Base-by-base conservation (phyloP, 2,888 invertebrate genomes). In the Latheticus oryzae region DNA sequence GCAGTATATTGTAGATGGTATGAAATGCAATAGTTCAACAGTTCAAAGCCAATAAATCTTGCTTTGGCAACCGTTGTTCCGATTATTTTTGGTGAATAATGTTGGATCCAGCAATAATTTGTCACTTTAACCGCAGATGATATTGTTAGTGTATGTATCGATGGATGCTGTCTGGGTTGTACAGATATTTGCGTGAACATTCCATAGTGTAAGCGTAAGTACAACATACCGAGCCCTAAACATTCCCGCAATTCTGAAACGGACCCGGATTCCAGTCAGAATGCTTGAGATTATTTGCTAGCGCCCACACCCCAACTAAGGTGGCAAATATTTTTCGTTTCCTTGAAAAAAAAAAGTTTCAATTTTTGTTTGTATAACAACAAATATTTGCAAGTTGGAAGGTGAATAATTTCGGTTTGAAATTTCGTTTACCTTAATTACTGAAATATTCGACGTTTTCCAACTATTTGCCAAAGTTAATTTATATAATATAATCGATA, bases 401-500 rank as follows among this genome's bases (percentile, higher is more conserved):
- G 12, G n/a, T 30, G 3, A 19, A 19, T 5, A 19, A 19, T 5
- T 19, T 5, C 3, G 21, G 4, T 19, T 5, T 19, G 21, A 5
- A 5, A 19, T 5, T 19, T 19, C 3, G 5, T 37, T 16, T 35
- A 35, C 50, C 51, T 45, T 56, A 57, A 64, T 61, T 58, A 58
- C 35, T 55, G 30, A 32, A 52, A 59, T 60, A 61, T 58, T 51
- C 57, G 28, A 57, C 35, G 48, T 54, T 58, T 62, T 17, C 53
- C 24, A 61, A 56, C 61, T 62, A 66, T 64, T 63, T 40, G 4
- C 32, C 9, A 37, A 19, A 57, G 61, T 64, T 62, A 61, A 65
- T 64, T 66, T 62, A 66, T 61, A 60, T 58, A 28, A 9, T 56
- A 55, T 64, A 64, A 66, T 66, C 66, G 61, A 66, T 66, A 52